A percentile compares a stretch with the other conserved stretches of the same genome.
These are phyloP conservation scores for Schizothorax lantsangensis DNA, from an alignment of 2,797 vertebrate species.

Conservation along the genomic window DNA sequence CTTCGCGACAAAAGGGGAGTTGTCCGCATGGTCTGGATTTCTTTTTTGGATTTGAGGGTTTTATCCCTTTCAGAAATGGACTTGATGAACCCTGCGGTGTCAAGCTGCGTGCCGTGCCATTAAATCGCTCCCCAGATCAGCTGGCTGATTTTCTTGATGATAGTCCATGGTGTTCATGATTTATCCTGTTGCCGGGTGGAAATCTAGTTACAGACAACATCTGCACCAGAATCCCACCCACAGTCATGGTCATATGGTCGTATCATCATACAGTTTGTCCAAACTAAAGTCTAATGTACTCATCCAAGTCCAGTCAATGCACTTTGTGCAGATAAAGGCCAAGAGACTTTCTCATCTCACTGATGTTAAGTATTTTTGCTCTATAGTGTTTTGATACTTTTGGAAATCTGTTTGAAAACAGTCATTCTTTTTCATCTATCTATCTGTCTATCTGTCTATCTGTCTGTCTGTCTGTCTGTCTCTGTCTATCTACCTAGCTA, in stretches of 20 bases:
- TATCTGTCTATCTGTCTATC: too few species aligned
- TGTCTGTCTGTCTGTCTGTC: too few species aligned
- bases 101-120: slow-evolving; percentile 26
- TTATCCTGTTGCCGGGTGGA: slow-evolving; percentile 32
- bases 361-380: neutral
- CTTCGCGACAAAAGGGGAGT: slow-evolving; percentile 74
- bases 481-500: too few species aligned
- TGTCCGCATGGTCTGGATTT: slow-evolving; percentile 69
- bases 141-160: slow-evolving; percentile 30
- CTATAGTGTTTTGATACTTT: neutral
- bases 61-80: slow-evolving; percentile 46
- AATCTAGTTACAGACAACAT: slow-evolving; percentile 37
- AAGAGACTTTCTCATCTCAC: neutral
- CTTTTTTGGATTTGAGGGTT: slow-evolving; percentile 44
- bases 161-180: slow-evolving; percentile 35
- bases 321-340: neutral
- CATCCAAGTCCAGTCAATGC: neutral
- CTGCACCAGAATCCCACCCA: slow-evolving; percentile 34
- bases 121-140: slow-evolving; percentile 44
- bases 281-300: slow-evolving; percentile 27
- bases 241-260: slow-evolving; percentile 25
- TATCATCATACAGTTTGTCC: slow-evolving; percentile 28
- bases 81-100: slow-evolving; percentile 53
- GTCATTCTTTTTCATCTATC: neutral
- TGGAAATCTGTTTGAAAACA: too few species aligned